Percentiles rank a stretch among this genome's conserved stretches.
Conservation (phyloP, 1,140 invertebrate species). For the Drosophila bocki region DNA sequence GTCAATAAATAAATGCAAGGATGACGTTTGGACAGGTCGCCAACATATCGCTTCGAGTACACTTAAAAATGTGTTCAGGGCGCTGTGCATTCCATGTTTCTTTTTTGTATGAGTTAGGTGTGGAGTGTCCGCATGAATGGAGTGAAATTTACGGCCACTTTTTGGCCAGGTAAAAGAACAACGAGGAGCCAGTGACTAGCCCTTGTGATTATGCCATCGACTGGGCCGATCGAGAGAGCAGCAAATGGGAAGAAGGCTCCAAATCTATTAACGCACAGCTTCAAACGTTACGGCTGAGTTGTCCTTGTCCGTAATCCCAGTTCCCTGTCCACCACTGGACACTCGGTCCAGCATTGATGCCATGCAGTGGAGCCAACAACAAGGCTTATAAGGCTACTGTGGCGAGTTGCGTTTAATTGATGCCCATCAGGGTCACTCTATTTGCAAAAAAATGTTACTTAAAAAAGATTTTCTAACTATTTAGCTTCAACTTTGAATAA, state of each 20-base stretch:
- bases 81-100: conserved; percentile 11
- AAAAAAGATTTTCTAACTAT: neutral
- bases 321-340: neutral
- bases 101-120: conserved; percentile 20
- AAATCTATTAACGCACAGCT: conserved; percentile 68
- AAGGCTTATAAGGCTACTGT: conserved; percentile 24
- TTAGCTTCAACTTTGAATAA: neutral
- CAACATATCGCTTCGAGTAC: conserved; percentile 73
- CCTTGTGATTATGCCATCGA: conserved; percentile 64
- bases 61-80: conserved; percentile 61
- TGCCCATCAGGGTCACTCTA: conserved; percentile 21
- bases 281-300: conserved; percentile 20
- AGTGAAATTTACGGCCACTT: conserved; percentile 74
- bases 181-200: conserved; percentile 28
- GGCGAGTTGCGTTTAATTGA: conserved; percentile 23
- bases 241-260: conserved; percentile 17
- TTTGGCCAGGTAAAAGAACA: conserved; percentile 65
- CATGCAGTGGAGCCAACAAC: conserved; percentile 19
- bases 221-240: conserved; percentile 22
- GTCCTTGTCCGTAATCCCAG: conserved; percentile 6
- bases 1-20: conserved; percentile 78
- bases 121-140: conserved; percentile 51
- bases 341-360: too few relatives aligned
- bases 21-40: conserved; percentile 69
- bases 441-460: neutral